A percentile compares a stretch with the other conserved stretches of the same genome.
These are phyloP conservation scores for Helostoma temminkii DNA, from an alignment of 2,797 vertebrate species.

Conservation along the genomic window DNA sequence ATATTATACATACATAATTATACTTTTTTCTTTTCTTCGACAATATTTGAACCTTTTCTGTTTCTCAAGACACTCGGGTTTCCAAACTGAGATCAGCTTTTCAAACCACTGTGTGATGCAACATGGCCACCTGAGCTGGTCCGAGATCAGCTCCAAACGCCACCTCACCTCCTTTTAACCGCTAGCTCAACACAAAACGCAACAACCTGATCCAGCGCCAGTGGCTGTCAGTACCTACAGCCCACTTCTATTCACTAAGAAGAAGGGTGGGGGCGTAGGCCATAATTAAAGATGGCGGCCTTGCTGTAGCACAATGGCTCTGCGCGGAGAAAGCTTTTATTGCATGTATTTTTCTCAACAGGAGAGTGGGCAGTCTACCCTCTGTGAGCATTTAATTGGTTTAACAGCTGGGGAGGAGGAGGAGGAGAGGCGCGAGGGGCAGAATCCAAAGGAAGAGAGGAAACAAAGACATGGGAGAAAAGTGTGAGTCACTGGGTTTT, in stretches of 20 bases:
- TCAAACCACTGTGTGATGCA: conserved; percentile 26
- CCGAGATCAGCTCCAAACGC: conserved; percentile 46
- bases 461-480: conserved; percentile 70
- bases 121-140: conserved; percentile 16
- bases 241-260: conserved; percentile 80
- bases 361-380: conserved; percentile 82
- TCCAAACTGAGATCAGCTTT: conserved; percentile 9
- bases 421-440: conserved; percentile 33
- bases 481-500: conserved; percentile 62
- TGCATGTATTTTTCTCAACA: conserved; percentile 81
- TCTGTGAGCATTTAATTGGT: conserved; percentile 82
- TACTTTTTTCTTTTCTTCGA: background rate
- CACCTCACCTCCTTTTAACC: conserved; percentile 48
- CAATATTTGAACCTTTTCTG: background rate
- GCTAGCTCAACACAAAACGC: conserved; percentile 58
- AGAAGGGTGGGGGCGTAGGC: conserved; percentile 78
- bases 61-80: conserved; percentile 20
- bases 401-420: conserved; percentile 80
- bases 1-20: background rate
- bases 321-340: conserved; percentile 77
- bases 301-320: conserved; percentile 78
- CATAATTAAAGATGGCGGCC: conserved; percentile 85
- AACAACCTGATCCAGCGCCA: conserved; percentile 69
- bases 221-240: conserved; percentile 75
- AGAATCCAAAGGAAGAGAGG: conserved; percentile 38